Evolutionary conservation across 2,797 vertebrate species (phyloP), one percentile per base, ranked within the genome.

Genomic region (Pogonophryne albipinna): DNA sequence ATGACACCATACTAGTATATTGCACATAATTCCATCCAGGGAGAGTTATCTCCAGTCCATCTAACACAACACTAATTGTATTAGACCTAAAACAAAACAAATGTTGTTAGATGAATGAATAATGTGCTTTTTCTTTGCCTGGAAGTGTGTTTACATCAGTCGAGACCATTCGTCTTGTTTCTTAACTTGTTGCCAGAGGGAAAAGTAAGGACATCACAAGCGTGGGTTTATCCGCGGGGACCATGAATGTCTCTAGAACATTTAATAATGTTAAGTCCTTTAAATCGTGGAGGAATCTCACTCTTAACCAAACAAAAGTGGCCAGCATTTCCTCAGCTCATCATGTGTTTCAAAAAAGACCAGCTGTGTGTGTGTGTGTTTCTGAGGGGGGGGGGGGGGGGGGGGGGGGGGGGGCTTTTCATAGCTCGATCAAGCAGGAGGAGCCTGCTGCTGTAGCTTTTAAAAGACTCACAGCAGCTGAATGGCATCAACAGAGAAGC

Each of bases 371-470:
- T 56, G 17, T 56, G 34, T 6, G 17, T 47, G 52, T 55, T 55
- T 20, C 2, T 44, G 23, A 27, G 23, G 11, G 51, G 10, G 50
- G 0, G 15, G 46, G 67, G 50, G 0, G 15, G 46, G 67, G n/a
- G n/a, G 23, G 11, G 51, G 10, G 23, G 11, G 51, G 10, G 50
- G 0, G 15, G 46, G 67, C 19, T 85, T 86, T 84, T 83, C 76
- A 17, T 2, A 0, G 0, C 3, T 20, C n/a, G 9, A 34, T 12
- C 34, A 0, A 34, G 56, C 0, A 11, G 87, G 89, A 74, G 82
- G 86, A 61, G 85, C 41, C 1, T 67, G 0, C 10, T 0, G 5
- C 49, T 38, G 34, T 34, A 12, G 5, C 23, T 69, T 10, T 76
- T 62, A 50, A 82, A 68, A 34, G 2, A 5, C 1, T 8, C 13